Percentiles rank a stretch among this genome's conserved stretches.
phyloP scores from a whole-genome alignment of 2,888 invertebrate species.

The Dryobota labecula region DNA sequence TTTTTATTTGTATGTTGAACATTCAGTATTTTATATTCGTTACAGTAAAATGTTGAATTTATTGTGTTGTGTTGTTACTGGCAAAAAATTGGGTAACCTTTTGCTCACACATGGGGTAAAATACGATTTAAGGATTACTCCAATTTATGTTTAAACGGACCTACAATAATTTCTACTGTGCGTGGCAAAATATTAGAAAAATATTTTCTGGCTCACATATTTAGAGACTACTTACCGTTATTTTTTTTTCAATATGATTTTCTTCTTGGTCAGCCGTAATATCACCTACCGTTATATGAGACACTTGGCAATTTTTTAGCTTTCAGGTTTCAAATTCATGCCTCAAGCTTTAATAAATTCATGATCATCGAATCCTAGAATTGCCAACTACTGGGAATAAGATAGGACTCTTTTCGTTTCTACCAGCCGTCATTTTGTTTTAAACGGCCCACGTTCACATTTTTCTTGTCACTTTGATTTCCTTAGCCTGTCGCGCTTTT shows the following conservation, averaged over 20 bases:
- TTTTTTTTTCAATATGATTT: not conserved
- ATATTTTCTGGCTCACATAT: not conserved
- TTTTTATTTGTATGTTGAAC: constrained; percentile 14
- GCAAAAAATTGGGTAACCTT: not conserved
- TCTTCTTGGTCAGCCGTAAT: not conserved
- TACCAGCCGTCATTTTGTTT: not conserved
- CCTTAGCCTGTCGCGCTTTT: not conserved
- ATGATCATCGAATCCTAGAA: not conserved
- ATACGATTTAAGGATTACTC: not conserved
- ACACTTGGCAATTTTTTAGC: no score
- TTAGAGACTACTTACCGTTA: not conserved
- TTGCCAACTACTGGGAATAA: not conserved
- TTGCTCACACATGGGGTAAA: not conserved
- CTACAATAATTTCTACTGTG: not conserved
- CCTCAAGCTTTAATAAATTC: no score
- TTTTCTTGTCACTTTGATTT: not conserved
- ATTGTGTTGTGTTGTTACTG: not conserved
- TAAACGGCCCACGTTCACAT: not conserved
- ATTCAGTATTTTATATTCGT: not conserved
- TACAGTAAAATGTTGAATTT: not conserved
- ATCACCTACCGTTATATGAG: no score
- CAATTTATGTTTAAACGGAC: not conserved
- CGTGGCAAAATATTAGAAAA: no score
- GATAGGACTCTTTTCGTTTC: not conserved
- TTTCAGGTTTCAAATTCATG: no score